Conservation (phyloP, 2,113 vertebrate species). For the Macquaria ambigua region DNA sequence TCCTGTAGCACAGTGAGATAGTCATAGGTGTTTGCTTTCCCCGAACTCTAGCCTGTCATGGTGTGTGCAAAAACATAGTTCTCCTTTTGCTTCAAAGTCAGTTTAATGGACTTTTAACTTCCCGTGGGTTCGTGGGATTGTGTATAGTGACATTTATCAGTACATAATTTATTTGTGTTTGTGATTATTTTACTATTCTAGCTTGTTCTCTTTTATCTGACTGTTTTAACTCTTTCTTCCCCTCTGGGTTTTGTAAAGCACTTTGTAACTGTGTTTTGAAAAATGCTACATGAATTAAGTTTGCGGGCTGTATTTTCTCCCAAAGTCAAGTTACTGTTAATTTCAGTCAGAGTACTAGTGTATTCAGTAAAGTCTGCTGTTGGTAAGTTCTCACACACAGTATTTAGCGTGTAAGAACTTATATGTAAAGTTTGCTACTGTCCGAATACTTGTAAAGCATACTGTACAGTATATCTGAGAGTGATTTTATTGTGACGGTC, state of each 20-base stretch:
- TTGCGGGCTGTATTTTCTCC: slow-evolving; percentile 20
- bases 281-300: neutral
- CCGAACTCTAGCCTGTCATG: neutral
- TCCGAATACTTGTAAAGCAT: neutral
- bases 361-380: neutral
- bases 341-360: neutral
- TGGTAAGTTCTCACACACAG: neutral
- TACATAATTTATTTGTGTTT: neutral
- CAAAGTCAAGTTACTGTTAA: neutral
- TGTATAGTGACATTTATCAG: neutral
- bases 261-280: slow-evolving; percentile 8
- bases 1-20: neutral
- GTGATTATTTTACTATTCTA: neutral
- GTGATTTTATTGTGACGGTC: neutral
- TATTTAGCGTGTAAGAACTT: neutral
- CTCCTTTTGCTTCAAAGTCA: neutral
- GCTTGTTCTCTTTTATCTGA: neutral
- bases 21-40: slow-evolving; percentile 15
- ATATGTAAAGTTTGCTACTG: neutral
- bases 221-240: neutral
- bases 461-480: neutral
- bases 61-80: neutral
- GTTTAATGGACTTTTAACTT: neutral
- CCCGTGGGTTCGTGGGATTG: neutral
- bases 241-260: neutral